Evolutionary conservation across 2,797 vertebrate species (phyloP).

Genomic region (Zenarchopterus dispar): DNA sequence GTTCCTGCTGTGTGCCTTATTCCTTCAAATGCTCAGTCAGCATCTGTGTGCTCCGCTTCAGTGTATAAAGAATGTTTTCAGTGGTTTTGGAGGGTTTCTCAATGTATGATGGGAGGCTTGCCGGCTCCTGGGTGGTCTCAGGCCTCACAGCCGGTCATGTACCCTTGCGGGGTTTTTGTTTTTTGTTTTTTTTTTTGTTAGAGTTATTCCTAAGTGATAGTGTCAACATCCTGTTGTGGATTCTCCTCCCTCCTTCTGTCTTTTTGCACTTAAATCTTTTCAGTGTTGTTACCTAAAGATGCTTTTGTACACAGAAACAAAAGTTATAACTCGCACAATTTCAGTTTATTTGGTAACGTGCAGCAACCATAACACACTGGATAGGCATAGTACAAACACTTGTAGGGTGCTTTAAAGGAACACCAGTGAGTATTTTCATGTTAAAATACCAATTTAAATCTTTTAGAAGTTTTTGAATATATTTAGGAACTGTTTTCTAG

Average conservation of each 20-base stretch:
- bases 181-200: conserved; percentile 76
- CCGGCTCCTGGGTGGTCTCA: conserved; percentile 74
- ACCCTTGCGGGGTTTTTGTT: conserved; percentile 49
- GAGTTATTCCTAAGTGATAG: conserved; percentile 60
- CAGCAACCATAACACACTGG: too few relatives aligned
- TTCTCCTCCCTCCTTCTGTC: conserved; percentile 41
- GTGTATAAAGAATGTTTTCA: conserved; percentile 20
- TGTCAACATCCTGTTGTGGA: conserved; percentile 74
- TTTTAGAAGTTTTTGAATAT: too few relatives aligned
- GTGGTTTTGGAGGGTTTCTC: conserved; percentile 23
- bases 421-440: too few relatives aligned
- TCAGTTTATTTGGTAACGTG: too few relatives aligned
- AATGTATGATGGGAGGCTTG: conserved; percentile 56
- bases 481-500: too few relatives aligned
- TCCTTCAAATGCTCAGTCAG: background rate
- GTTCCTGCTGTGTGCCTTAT: too few relatives aligned
- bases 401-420: too few relatives aligned
- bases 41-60: conserved; percentile 19
- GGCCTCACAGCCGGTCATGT: conserved; percentile 56
- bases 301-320: too few relatives aligned
- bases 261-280: background rate
- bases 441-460: too few relatives aligned
- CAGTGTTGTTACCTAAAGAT: too few relatives aligned
- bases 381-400: too few relatives aligned
- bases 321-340: too few relatives aligned